phyloP scores from a whole-genome alignment of 2,888 invertebrate genomes.

The Mimachlamys varia region DNA sequence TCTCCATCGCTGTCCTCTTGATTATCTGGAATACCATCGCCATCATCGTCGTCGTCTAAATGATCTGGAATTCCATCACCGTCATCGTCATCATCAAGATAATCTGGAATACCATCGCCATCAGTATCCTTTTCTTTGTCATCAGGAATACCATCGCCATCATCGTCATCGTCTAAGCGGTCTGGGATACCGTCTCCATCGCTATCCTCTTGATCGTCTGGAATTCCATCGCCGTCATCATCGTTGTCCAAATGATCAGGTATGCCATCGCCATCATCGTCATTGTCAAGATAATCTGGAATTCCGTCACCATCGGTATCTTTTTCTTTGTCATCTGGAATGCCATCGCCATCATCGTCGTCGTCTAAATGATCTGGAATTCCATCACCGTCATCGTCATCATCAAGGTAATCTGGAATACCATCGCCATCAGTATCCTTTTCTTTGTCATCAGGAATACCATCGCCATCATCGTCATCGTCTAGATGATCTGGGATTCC shows the following conservation, averaged over 20 bases:
- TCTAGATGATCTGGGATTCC: constrained; percentile 66
- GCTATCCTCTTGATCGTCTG: constrained; percentile 56
- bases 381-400: constrained; percentile 65
- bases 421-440: constrained; percentile 69
- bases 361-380: constrained; percentile 63
- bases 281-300: constrained; percentile 70
- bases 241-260: constrained; percentile 65
- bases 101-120: constrained; percentile 73
- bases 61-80: constrained; percentile 65
- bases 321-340: constrained; percentile 61
- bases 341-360: constrained; percentile 64
- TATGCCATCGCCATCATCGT: constrained; percentile 74
- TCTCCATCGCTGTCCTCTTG: constrained; percentile 63
- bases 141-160: constrained; percentile 73
- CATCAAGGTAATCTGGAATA: constrained; percentile 65
- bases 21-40: constrained; percentile 74
- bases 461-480: constrained; percentile 66
- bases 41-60: constrained; percentile 72
- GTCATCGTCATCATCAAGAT: constrained; percentile 59
- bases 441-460: constrained; percentile 72
- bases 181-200: constrained; percentile 76
- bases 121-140: constrained; percentile 65
- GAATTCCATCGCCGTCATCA: constrained; percentile 68
- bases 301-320: constrained; percentile 74
- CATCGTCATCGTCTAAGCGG: constrained; percentile 70